These are phyloP conservation scores for Aleadryas rufinucha DNA, from an alignment of 2,113 vertebrate species.

Conservation along the genomic window DNA sequence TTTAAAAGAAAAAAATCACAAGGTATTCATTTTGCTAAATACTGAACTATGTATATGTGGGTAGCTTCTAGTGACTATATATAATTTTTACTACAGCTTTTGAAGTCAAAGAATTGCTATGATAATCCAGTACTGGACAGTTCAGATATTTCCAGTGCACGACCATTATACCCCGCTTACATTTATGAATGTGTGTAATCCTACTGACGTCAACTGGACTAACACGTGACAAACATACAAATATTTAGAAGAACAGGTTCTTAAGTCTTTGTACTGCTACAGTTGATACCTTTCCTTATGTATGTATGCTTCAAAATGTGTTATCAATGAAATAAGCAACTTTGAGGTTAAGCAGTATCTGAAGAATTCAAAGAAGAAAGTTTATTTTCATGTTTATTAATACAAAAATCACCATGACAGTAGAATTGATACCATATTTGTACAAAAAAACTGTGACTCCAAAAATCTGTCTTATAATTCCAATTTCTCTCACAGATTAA, in stretches of 20 bases:
- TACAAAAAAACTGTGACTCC: not conserved
- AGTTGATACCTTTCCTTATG: not conserved
- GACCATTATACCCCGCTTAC: not conserved
- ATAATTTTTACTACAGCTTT: not conserved
- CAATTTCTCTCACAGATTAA: not conserved
- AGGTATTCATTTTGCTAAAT: not conserved
- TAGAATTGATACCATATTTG: not conserved
- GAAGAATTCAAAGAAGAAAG: not conserved
- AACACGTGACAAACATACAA: not conserved
- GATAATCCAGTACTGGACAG: not conserved
- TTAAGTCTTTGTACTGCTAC: not conserved
- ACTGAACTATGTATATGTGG: not conserved
- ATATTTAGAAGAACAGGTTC: not conserved
- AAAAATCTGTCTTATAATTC: not conserved
- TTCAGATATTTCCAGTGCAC: constrained; percentile 4
- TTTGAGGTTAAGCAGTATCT: not conserved
- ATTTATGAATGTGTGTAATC: not conserved
- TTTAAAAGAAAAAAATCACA: not conserved
- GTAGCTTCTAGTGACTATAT: not conserved
- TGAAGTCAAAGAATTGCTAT: not conserved
- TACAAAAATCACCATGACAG: not conserved
- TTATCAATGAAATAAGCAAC: not conserved
- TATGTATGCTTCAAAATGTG: not conserved
- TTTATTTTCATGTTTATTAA: not conserved
- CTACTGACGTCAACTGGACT: not conserved